Base-by-base conservation (phyloP, 2,888 invertebrate species). In the Ceratothoa steindachneri region DNA sequence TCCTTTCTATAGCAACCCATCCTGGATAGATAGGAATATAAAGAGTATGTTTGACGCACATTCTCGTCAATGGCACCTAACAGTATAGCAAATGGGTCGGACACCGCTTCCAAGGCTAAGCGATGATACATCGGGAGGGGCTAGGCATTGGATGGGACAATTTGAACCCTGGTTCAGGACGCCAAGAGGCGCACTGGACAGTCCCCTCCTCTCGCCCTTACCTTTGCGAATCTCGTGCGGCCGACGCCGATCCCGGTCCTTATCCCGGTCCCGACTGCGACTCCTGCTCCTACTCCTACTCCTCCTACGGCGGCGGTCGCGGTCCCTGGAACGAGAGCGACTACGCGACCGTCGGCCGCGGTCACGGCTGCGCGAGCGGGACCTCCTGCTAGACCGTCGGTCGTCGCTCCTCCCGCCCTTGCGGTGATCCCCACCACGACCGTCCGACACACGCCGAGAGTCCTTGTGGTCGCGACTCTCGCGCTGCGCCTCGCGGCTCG, bases 201-300 rank as follows among this genome's bases (percentile, higher is more conserved):
- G n/a, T n/a, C n/a, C n/a, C n/a, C n/a, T n/a, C n/a, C n/a, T n/a
- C n/a, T n/a, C 60, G 27, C 12, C 1, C 60, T 60, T 24, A 60
- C 60, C 60, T 24, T 24, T 60, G n/a, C 60, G n/a, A 22, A 60
- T 60, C 27, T 60, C 60, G 24, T 60, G 60, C 1, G 60, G 60
- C 24, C 60, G n/a, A n/a, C 27, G n/a, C 15, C 41, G 5, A 5
- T 41, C 41, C 15, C 55, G 12, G 5, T 71, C 71, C 9, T 66
- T 29, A 5, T 66, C 51, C n/a, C 71, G 31, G 30, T 66, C 66
- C 30, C 71, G 15, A 51, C 71, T 71, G 30, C 71, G 65, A 27
- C 71, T 71, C 66, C 71, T 71, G 30, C 66, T 66, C 30, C 66
- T 64, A 24, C 71, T 71, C 41, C 71, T 66, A 0, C 29, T 65